Percentiles rank a stretch among this genome's conserved stretches.
Conservation (phyloP, 2,888 invertebrate genomes). For the Netelia fuscicornis region DNA sequence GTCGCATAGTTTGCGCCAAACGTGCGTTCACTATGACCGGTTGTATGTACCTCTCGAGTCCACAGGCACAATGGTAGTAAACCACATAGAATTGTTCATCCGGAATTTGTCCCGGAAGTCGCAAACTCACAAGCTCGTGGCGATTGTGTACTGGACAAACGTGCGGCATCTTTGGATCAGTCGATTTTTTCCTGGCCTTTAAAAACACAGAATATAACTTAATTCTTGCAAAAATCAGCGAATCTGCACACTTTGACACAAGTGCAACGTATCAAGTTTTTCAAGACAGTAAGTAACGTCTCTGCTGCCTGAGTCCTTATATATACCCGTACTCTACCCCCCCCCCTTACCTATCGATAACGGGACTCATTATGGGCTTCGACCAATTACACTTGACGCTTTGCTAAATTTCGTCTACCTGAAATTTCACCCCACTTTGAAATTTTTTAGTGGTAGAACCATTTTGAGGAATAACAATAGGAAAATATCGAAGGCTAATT, state of each 20-base stretch:
- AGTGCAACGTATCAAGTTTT: neutral
- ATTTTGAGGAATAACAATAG: neutral
- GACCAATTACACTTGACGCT: neutral
- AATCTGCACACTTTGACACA: neutral
- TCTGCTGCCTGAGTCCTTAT: neutral
- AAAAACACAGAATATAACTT: neutral
- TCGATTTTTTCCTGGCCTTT: neutral
- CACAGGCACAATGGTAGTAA: constrained; percentile 45
- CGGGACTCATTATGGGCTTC: neutral
- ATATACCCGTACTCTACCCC: neutral
- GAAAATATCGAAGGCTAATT: neutral
- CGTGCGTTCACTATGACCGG: constrained; percentile 24
- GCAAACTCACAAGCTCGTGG: neutral
- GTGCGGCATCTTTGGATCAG: constrained; percentile 21
- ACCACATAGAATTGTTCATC: constrained; percentile 42
- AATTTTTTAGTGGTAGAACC: neutral
- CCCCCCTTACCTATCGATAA: neutral
- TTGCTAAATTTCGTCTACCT: neutral
- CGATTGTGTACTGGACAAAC: neutral
- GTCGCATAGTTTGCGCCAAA: neutral
- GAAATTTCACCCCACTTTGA: neutral
- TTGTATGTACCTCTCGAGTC: constrained; percentile 25
- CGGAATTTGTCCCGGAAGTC: constrained; percentile 32
- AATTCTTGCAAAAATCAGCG: neutral
- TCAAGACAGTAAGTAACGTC: constrained; percentile 15